Evolutionary conservation across 2,797 vertebrate genomes (phyloP), one percentile per base, ranked within the genome.

Genomic region (Helarctos malayanus): DNA sequence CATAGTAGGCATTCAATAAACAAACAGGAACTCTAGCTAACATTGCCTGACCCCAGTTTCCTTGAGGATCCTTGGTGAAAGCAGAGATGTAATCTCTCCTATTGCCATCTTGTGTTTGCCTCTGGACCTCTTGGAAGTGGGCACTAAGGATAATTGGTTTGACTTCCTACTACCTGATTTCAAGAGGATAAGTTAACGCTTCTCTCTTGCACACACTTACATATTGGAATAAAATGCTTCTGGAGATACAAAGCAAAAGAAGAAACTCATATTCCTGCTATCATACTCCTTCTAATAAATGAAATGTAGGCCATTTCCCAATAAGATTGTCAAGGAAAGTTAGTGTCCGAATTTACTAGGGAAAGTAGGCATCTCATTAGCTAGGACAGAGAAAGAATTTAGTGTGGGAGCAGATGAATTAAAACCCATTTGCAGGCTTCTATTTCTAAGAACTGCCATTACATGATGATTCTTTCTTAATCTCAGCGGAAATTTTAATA

Each of bases 401-500:
- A 92, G 23, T 52, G 59, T 63, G 38, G 49, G 61, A 73, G 10
- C n/a, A 78, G 38, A 78, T 68, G 61, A 81, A 90, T 88, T 79
- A 80, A 94, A 94, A 47, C 87, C 23, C 16, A 63, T 5, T 65
- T 7, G 0, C 6, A 85, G 29, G 0, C 35, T 27, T 92, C 79
- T 92, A 45, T 32, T 91, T 94, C 61, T 91, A 52, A 88, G 63
- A 95, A 95, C 10, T 57, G 3, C 59, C 63, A 71, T 47, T 88
- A 56, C 7, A 59, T 65, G 23, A 83, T 89, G 71, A 19, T 78
- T 95, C 4, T 69, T 73, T 93, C 85, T 80, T 14, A 89, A 84
- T 91, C 59, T 85, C 19, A 2, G 47, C 73, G 4, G 47, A 94
- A 79, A 96, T 45, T 90, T 97, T 93, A 94, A 89, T 91, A 78